Evolutionary conservation across 30 jellyfish, hydroid and myxozoan species (phyloP).

Genomic region (Cassiopea andromeda): DNA sequence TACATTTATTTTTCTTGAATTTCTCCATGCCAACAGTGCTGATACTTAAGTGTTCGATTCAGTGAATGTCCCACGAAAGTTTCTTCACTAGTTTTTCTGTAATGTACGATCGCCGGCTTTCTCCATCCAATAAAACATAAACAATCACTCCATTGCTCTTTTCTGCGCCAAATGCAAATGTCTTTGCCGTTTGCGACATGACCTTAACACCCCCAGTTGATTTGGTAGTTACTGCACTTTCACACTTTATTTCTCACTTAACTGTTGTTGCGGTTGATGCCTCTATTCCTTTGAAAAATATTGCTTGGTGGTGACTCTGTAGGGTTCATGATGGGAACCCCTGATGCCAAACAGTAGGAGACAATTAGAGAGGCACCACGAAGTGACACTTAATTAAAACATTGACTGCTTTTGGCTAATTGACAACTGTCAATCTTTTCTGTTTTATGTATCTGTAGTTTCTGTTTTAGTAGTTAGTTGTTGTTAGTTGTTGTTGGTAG

Average conservation of each 20-base stretch:
- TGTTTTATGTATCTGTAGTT: no score
- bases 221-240: neutral
- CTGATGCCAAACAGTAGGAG: no score
- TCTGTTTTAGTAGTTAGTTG: no score
- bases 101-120: conserved; percentile 52
- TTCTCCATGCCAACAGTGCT: conserved; percentile 48
- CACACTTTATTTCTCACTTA: neutral
- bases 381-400: no score
- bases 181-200: conserved; percentile 28
- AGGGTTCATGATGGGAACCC: no score
- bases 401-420: no score
- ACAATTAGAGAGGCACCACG: no score
- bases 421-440: no score
- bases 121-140: conserved; percentile 35
- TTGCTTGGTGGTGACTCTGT: conserved; percentile 3
- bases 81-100: conserved; percentile 30
- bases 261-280: neutral
- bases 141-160: conserved; percentile 5
- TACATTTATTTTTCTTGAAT: conserved; percentile 3
- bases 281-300: neutral
- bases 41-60: conserved; percentile 2
- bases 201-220: neutral
- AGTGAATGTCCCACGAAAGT: neutral
- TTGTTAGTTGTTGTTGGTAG: no score
- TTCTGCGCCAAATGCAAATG: conserved; percentile 5